Evolutionary conservation across 2,888 invertebrate genomes (phyloP), one percentile per base, ranked within the genome.

Genomic region (Drosophila dives): DNA sequence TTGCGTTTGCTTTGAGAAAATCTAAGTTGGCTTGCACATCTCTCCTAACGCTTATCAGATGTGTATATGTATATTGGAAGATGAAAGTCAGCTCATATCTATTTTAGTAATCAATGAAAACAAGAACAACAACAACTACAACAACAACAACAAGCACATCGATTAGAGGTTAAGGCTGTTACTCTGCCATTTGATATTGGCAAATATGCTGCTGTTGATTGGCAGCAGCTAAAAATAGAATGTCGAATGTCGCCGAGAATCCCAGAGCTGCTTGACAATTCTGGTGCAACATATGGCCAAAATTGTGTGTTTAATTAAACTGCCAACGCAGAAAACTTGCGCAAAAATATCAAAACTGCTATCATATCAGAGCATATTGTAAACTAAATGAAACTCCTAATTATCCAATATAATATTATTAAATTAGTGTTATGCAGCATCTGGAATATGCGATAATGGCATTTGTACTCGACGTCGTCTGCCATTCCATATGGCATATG

Each of bases 211-310:
- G 55, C 54, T 81, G 67, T 42, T 73, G 45, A 69, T 85, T 74
- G 80, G 68, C 81, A 84, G 70, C 55, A 56, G 50, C 83, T 80
- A 88, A 67, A 83, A 67, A 88, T 84, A 84, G 83, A 68, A 51
- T 7, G 12, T n/a, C 26, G 61, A 26, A 4, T 42, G 29, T 33
- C 23, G 40, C 33, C 50, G 29, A 64, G 67, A 58, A 56, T 61
- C 60, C 55, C 48, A 23, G 29, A 55, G 40, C 65, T 49, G 61
- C 53, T 60, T 76, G 65, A 63, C 77, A 77, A 66, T 56, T 64
- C 36, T 59, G 45, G n/a, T 20, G 34, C 33, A 68, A 61, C 77
- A 77, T 77, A 79, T 77, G 77, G 66, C 55, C 62, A 48, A 60
- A 45, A 74, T 64, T 53, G 50, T 40, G 40, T 64, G 63, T 72